Conservation (phyloP, 2,888 invertebrate genomes). For the Yponomeuta evonymella region DNA sequence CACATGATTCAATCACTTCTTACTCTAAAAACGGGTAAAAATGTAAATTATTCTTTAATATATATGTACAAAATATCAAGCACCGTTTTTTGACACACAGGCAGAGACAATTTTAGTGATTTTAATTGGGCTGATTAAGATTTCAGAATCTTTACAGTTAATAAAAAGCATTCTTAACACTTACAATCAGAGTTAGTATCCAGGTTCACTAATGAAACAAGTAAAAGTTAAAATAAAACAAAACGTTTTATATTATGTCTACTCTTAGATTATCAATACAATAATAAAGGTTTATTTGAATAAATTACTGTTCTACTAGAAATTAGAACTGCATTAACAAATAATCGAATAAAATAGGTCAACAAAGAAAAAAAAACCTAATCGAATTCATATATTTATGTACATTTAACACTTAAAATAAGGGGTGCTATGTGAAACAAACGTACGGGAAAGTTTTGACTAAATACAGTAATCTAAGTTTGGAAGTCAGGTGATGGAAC, state of each 20-base stretch:
- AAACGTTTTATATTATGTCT: conserved; percentile 19
- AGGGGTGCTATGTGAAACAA: conserved; percentile 17
- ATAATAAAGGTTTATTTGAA: conserved; percentile 43
- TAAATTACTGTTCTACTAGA: conserved; percentile 38
- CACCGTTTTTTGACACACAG: conserved; percentile 64
- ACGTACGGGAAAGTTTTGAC: neutral
- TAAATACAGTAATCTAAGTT: neutral
- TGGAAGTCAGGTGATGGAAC: neutral
- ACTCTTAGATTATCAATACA: conserved; percentile 41
- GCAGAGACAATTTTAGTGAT: conserved; percentile 33
- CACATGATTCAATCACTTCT: conserved; percentile 38
- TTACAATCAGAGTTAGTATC: conserved; percentile 46
- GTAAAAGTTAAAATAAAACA: conserved; percentile 40
- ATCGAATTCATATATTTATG: conserved; percentile 63
- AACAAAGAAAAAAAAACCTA: conserved; percentile 48
- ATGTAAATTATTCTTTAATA: conserved; percentile 36
- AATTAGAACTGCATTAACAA: conserved; percentile 43
- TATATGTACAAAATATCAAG: conserved; percentile 49
- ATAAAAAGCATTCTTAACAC: conserved; percentile 38
- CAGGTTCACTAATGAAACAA: conserved; percentile 44
- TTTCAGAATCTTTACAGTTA: conserved; percentile 8
- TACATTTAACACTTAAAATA: conserved; percentile 36
- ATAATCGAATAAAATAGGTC: conserved; percentile 47
- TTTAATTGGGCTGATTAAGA: conserved; percentile 19
- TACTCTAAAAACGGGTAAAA: conserved; percentile 45